Evolutionary conservation across 2,888 invertebrate species (phyloP).

Genomic region (Sarcophaga variegata): DNA sequence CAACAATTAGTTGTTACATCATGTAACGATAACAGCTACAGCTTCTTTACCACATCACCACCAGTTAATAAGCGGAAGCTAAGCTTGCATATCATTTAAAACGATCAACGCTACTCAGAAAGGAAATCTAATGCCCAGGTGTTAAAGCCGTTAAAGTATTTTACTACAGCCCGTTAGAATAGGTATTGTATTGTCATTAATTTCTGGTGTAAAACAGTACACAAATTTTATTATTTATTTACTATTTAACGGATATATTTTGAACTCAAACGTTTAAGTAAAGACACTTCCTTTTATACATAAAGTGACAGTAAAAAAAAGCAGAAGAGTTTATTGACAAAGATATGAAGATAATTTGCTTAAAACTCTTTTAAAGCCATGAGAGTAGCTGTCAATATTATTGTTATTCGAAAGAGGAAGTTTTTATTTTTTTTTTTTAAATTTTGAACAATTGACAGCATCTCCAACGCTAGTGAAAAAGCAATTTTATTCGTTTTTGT

Average conservation of each 20-base stretch:
- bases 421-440: neutral
- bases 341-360: conserved; percentile 22
- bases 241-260: neutral
- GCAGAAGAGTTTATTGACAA: neutral
- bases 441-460: neutral
- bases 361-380: neutral
- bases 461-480: neutral
- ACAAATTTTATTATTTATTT: neutral
- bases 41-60: neutral
- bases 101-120: neutral
- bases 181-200: neutral
- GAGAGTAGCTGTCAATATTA: neutral
- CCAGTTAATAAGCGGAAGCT: conserved; percentile 46
- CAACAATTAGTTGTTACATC: conserved; percentile 59
- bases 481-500: conserved; percentile 29
- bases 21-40: conserved; percentile 40
- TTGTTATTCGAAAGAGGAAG: conserved; percentile 17
- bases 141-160: conserved; percentile 20
- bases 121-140: conserved; percentile 39
- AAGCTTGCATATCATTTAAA: neutral
- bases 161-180: neutral
- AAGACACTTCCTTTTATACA: conserved; percentile 47
- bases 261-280: neutral
- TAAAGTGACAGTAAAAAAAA: too few relatives aligned
- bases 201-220: neutral